Conservation (phyloP, 2,113 vertebrate species). For the Triplophysa siluroides region DNA sequence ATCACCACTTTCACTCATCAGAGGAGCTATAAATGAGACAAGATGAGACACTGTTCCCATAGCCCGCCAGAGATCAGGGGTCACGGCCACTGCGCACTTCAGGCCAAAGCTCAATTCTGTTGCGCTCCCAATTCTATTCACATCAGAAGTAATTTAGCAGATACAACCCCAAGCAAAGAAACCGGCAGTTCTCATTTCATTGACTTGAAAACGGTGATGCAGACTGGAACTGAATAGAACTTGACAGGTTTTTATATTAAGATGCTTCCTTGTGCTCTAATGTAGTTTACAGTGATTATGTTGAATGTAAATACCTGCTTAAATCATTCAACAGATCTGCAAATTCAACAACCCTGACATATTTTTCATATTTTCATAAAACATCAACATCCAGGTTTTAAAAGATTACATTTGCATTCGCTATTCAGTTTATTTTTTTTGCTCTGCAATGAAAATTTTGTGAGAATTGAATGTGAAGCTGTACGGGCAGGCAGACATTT, state of each 20-base stretch:
- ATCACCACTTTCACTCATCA: constrained; percentile 25
- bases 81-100: background rate
- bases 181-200: background rate
- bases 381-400: constrained; percentile 10
- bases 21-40: constrained; percentile 7
- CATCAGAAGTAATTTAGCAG: constrained; percentile 28
- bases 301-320: background rate
- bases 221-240: constrained; percentile 3
- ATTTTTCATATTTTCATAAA: constrained; percentile 9
- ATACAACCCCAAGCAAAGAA: background rate
- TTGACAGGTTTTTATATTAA: constrained; percentile 9
- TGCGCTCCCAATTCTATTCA: constrained; percentile 26
- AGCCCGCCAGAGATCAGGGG: constrained; percentile 26
- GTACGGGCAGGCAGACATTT: background rate
- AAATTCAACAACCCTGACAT: constrained; percentile 23
- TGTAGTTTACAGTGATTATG: background rate
- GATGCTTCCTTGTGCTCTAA: constrained; percentile 9
- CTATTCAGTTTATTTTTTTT: constrained; percentile 17
- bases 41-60: constrained; percentile 34
- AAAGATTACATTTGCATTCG: constrained; percentile 26
- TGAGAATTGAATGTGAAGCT: constrained; percentile 24
- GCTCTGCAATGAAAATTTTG: background rate
- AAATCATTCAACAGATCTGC: background rate
- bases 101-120: constrained; percentile 39
- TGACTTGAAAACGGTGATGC: constrained; percentile 1